These are phyloP conservation scores for Columba janthina DNA, from an alignment of 2,113 vertebrate species.

Conservation along the genomic window DNA sequence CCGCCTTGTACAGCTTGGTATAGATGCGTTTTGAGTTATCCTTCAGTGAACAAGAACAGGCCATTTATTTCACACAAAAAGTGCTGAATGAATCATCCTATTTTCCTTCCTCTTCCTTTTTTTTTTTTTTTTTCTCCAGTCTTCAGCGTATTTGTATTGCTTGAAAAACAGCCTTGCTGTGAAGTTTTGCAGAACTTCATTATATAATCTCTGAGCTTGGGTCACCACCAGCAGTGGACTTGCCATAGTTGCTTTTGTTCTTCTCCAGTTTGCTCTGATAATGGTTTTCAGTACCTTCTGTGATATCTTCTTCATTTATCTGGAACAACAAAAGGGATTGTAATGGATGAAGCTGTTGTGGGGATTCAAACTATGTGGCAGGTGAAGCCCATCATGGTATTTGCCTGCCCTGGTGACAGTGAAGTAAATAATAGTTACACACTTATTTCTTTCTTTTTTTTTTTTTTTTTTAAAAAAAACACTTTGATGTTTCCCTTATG, in stretches of 20 bases:
- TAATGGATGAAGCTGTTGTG: not conserved
- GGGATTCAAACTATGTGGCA: not conserved
- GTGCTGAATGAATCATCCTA: not conserved
- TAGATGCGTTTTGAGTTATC: not conserved
- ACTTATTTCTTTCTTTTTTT: not conserved
- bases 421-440: not conserved
- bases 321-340: not conserved
- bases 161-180: slow-evolving; percentile 1
- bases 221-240: not conserved
- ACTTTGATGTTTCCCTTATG: not conserved
- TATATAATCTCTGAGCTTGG: not conserved
- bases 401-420: not conserved
- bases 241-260: not conserved
- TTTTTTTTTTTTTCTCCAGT: not conserved
- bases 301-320: not conserved
- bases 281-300: not conserved
- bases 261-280: not conserved
- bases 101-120: not conserved
- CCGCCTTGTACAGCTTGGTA: not conserved
- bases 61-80: not conserved
- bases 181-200: slow-evolving; percentile 24
- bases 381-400: not conserved
- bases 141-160: slow-evolving; percentile 7
- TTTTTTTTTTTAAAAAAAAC: not conserved
- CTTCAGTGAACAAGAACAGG: not conserved